Conservation (phyloP, 1,140 invertebrate species). For the Hydropsyche tenuis region DNA sequence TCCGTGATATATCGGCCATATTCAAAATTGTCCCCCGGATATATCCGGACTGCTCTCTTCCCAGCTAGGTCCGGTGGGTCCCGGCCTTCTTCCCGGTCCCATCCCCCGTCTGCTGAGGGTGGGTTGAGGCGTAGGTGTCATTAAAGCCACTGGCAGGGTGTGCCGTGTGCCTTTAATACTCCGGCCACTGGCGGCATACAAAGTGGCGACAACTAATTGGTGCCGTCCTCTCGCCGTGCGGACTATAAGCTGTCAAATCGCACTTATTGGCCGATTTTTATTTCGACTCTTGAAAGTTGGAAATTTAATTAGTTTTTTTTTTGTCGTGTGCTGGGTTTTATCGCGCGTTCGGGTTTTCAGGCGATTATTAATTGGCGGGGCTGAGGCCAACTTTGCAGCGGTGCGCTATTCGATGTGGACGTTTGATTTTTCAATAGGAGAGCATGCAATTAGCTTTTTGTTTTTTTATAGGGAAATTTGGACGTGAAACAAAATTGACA, state of each 20-base stretch:
- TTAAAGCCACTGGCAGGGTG: conserved; percentile 47
- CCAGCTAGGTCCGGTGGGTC: neutral
- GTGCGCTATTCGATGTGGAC: too few species aligned
- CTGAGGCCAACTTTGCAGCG: too few species aligned
- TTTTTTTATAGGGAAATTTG: too few species aligned
- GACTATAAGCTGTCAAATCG: conserved; percentile 48
- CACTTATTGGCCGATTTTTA: conserved; percentile 46
- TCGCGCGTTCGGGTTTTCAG: too few species aligned
- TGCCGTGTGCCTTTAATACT: conserved; percentile 47
- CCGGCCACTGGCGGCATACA: conserved; percentile 44
- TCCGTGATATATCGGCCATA: conserved; percentile 50
- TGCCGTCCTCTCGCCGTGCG: too few species aligned
- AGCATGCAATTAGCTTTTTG: too few species aligned
- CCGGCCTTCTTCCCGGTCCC: neutral
- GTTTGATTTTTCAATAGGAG: too few species aligned
- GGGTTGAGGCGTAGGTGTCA: conserved; percentile 28
- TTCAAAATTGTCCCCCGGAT: conserved; percentile 48
- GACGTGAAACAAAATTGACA: too few species aligned
- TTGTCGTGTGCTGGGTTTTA: too few species aligned
- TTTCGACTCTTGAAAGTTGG: conserved; percentile 14
- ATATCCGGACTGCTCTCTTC: conserved; percentile 35
- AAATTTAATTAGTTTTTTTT: too few species aligned
- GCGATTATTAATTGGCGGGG: too few species aligned
- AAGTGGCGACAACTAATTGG: conserved; percentile 49
- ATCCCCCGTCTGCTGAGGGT: neutral